phyloP scores from a whole-genome alignment of 2,888 invertebrate species.

The Steinernema carpocapsae region DNA sequence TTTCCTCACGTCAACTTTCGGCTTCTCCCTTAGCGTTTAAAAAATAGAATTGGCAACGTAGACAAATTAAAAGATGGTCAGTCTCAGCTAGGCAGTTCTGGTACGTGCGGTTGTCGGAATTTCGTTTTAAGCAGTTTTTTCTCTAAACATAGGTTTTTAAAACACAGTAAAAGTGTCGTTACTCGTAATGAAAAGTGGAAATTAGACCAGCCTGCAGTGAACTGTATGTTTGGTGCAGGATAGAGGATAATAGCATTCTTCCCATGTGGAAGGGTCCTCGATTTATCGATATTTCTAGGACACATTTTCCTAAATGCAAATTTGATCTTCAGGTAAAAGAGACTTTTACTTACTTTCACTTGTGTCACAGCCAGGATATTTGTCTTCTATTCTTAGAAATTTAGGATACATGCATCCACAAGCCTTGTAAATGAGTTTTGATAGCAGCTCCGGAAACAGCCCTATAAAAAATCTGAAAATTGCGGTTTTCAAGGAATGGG shows the following conservation, averaged over 20 bases:
- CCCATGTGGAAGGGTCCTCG: constrained; percentile 42
- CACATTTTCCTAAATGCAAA: constrained; percentile 29
- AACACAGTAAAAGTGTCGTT: too few species aligned
- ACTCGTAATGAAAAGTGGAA: too few species aligned
- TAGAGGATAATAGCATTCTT: constrained; percentile 44
- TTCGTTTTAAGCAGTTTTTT: not conserved
- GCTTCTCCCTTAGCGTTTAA: constrained; percentile 44
- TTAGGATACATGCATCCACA: constrained; percentile 59
- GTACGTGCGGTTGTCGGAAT: too few species aligned
- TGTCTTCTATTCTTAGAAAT: constrained; percentile 40
- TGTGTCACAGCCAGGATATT: not conserved
- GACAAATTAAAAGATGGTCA: constrained; percentile 48
- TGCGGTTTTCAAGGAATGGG: not conserved
- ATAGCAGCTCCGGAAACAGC: constrained; percentile 57
- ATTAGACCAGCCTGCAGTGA: too few species aligned
- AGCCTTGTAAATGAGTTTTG: constrained; percentile 46
- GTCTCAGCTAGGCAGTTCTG: not conserved
- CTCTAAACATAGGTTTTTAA: not conserved
- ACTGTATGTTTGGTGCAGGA: constrained; percentile 53
- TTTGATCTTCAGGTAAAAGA: not conserved
- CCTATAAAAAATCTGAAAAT: constrained; percentile 40
- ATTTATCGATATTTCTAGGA: constrained; percentile 30
- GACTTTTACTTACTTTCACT: not conserved
- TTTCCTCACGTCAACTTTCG: constrained; percentile 50
- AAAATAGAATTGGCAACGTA: constrained; percentile 45